These are phyloP conservation scores for Cerceris rybyensis DNA, from an alignment of 2,888 invertebrate genomes.

Conservation along the genomic window DNA sequence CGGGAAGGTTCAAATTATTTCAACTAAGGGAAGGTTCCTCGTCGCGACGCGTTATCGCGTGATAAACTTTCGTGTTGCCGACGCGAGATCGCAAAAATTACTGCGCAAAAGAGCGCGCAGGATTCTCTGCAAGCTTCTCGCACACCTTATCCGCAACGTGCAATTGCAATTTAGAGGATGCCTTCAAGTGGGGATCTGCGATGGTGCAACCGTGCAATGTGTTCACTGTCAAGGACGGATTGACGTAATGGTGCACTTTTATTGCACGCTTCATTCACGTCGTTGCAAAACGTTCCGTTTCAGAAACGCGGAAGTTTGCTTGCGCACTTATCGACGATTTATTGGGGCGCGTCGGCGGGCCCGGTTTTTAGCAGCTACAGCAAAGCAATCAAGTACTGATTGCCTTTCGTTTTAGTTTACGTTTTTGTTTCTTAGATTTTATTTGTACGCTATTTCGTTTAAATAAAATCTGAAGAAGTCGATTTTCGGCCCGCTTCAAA, in stretches of 20 bases:
- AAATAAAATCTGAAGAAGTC: no score
- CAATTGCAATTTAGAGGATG: slow-evolving; percentile 50
- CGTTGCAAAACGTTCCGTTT: neutral
- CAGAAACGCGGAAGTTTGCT: neutral
- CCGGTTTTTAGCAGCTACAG: no score
- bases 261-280: slow-evolving; percentile 4
- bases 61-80: slow-evolving; percentile 14
- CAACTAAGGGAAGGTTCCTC: neutral
- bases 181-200: slow-evolving; percentile 47
- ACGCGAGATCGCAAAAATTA: slow-evolving; percentile 67
- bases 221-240: slow-evolving; percentile 58
- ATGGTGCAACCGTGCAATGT: slow-evolving; percentile 24
- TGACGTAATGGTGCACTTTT: slow-evolving; percentile 34
- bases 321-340: neutral
- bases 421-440: no score
- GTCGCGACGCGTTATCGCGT: neutral
- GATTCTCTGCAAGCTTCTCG: slow-evolving; percentile 52
- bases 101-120: slow-evolving; percentile 71
- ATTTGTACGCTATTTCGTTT: no score
- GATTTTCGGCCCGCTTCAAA: no score
- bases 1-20: neutral
- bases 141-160: slow-evolving; percentile 43
- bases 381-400: no score
- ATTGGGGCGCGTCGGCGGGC: no score
- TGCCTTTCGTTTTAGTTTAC: no score